A percentile compares a stretch with the other conserved stretches of the same genome.
Evolutionary conservation across 2,797 vertebrate species (phyloP).

Genomic region (Limosa lapponica): DNA sequence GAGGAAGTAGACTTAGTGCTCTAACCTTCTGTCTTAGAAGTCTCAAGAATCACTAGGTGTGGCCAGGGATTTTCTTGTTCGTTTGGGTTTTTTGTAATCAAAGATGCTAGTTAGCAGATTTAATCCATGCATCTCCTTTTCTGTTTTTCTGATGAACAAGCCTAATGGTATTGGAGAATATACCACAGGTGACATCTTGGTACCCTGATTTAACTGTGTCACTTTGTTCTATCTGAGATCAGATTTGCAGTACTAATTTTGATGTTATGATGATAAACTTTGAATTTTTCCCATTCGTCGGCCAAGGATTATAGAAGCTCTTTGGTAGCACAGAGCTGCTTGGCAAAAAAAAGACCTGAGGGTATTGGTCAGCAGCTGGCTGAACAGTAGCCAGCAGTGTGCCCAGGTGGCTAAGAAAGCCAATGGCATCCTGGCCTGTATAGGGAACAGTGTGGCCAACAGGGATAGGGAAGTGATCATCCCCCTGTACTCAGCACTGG

Average conservation of each 20-base stretch:
- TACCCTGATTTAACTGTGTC: background rate
- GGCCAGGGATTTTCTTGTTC: fast-evolving
- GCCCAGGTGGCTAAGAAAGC: background rate
- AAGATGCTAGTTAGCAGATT: fast-evolving
- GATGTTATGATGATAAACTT: background rate
- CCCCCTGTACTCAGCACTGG: too few relatives aligned
- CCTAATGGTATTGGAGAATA: background rate
- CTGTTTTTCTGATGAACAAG: background rate
- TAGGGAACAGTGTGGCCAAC: background rate
- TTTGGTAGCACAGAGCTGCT: fast-evolving
- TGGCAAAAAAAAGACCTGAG: background rate
- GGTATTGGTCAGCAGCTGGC: background rate
- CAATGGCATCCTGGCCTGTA: background rate
- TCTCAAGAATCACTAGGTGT: fast-evolving
- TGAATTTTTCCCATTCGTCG: fast-evolving
- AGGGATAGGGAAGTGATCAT: background rate
- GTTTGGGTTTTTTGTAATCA: background rate
- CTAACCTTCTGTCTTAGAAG: fast-evolving
- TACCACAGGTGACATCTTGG: background rate
- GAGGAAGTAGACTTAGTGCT: background rate
- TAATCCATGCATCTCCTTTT: background rate
- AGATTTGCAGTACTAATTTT: fast-evolving
- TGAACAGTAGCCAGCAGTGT: background rate
- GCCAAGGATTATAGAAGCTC: background rate
- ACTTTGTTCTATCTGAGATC: background rate